Percentiles rank a stretch among this genome's conserved stretches.
Conservation (phyloP, 2,888 invertebrate species). For the Ypsolopha sequella region DNA sequence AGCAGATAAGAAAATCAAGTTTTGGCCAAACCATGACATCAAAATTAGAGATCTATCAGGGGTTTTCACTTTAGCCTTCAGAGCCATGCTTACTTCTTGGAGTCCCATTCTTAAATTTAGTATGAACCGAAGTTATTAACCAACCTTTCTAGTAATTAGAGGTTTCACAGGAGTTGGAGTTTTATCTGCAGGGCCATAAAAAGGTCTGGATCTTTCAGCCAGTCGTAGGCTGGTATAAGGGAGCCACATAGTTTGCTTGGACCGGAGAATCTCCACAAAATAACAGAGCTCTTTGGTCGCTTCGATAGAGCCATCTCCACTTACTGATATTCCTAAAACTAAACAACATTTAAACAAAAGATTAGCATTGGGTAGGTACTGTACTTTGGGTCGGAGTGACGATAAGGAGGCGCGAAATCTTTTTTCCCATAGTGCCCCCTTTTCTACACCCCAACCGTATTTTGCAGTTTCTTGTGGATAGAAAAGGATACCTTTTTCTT, state of each 20-base stretch:
- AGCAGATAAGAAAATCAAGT: too few species aligned
- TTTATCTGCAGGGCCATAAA: conserved; percentile 39
- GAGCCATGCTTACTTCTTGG: too few species aligned
- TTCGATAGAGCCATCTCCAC: conserved; percentile 31
- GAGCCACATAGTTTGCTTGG: conserved; percentile 42
- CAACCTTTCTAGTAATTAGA: conserved; percentile 35
- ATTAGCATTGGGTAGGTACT: neutral
- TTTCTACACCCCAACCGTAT: too few species aligned
- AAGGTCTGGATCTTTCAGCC: conserved; percentile 52
- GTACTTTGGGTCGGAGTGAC: too few species aligned
- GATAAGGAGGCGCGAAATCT: too few species aligned
- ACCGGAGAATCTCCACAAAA: conserved; percentile 42
- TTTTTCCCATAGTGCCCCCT: too few species aligned
- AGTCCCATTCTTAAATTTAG: too few species aligned
- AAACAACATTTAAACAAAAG: neutral
- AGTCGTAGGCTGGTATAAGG: conserved; percentile 50
- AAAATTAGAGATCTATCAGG: too few species aligned
- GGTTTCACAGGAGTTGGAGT: conserved; percentile 17
- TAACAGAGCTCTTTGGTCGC: conserved; percentile 48
- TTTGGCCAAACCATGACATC: too few species aligned
- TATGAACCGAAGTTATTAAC: neutral
- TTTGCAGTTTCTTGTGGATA: neutral
- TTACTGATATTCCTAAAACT: conserved; percentile 50
- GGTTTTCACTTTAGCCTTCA: too few species aligned
- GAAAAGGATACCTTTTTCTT: conserved; percentile 40